Evolutionary conservation across 2,888 invertebrate genomes (phyloP).

Genomic region (Spodoptera exigua): DNA sequence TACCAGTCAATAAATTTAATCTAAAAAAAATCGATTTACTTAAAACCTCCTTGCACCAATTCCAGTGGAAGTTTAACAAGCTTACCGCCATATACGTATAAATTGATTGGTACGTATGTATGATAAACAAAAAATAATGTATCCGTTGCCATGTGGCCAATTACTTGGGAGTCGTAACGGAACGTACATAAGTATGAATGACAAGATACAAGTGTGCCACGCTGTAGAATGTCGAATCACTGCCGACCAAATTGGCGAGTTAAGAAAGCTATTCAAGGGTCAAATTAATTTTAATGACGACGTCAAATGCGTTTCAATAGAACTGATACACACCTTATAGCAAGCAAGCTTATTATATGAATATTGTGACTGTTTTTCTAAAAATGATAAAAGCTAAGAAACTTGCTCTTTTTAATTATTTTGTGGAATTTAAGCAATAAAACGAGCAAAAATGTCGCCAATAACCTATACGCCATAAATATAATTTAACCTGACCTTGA

Average conservation of each 20-base stretch:
- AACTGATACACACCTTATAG: no score
- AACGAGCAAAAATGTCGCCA: no score
- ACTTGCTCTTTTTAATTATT: no score
- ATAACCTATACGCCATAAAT: no score
- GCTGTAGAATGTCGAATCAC: conserved; percentile 24
- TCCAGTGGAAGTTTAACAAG: conserved; percentile 27
- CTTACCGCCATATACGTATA: conserved; percentile 32
- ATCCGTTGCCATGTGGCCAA: conserved; percentile 34
- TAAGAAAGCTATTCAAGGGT: conserved; percentile 33
- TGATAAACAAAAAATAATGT: conserved; percentile 40
- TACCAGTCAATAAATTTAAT: conserved; percentile 26
- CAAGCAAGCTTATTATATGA: no score
- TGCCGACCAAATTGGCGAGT: conserved; percentile 17
- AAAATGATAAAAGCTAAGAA: no score
- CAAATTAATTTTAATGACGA: conserved; percentile 19
- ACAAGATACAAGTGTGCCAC: conserved; percentile 12
- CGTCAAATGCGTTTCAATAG: conserved; percentile 1
- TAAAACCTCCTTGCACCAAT: conserved; percentile 35
- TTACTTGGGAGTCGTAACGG: conserved; percentile 26
- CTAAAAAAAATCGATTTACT: conserved; percentile 32
- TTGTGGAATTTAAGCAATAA: no score
- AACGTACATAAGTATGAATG: conserved; percentile 27
- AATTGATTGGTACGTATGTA: conserved; percentile 50
- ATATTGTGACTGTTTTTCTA: no score
- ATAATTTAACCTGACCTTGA: no score